Evolutionary conservation across 2,797 vertebrate species (phyloP).

Genomic region (Serranus cabrilla): DNA sequence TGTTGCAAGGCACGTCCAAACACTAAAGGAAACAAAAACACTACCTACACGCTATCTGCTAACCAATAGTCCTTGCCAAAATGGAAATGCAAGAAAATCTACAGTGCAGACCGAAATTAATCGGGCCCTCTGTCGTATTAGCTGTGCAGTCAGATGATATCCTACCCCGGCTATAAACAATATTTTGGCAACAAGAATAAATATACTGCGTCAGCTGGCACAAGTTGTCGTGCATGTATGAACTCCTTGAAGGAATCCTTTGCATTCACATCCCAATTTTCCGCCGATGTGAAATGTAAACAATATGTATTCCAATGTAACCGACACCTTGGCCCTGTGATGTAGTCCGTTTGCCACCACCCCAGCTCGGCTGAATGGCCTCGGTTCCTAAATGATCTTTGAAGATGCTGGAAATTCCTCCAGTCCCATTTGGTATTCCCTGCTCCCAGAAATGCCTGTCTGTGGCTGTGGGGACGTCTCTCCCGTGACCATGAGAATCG

Average conservation of each 20-base stretch:
- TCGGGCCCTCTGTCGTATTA: constrained; percentile 65
- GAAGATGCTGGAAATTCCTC: constrained; percentile 79
- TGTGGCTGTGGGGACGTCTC: constrained; percentile 66
- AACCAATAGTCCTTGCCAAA: constrained; percentile 42
- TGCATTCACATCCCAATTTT: constrained; percentile 72
- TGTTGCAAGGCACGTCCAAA: constrained; percentile 55
- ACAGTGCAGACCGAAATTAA: constrained; percentile 60
- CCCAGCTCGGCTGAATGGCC: constrained; percentile 58
- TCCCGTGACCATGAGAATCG: constrained; percentile 75
- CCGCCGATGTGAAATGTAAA: constrained; percentile 50
- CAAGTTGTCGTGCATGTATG: constrained; percentile 61
- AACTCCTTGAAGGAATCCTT: constrained; percentile 61
- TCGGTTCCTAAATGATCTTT: constrained; percentile 65
- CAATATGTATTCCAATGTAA: constrained; percentile 62
- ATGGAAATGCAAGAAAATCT: constrained; percentile 34
- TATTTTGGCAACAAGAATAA: constrained; percentile 63
- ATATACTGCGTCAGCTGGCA: constrained; percentile 63
- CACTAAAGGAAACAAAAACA: constrained; percentile 36
- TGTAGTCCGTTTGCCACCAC: constrained; percentile 67
- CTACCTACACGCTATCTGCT: constrained; percentile 22
- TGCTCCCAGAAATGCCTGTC: constrained; percentile 65
- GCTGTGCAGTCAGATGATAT: constrained; percentile 59
- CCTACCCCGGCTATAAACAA: constrained; percentile 39
- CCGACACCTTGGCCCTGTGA: constrained; percentile 62
- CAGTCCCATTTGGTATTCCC: constrained; percentile 73